Base-by-base conservation (phyloP, 1,140 invertebrate species). In the Apis laboriosa region DNA sequence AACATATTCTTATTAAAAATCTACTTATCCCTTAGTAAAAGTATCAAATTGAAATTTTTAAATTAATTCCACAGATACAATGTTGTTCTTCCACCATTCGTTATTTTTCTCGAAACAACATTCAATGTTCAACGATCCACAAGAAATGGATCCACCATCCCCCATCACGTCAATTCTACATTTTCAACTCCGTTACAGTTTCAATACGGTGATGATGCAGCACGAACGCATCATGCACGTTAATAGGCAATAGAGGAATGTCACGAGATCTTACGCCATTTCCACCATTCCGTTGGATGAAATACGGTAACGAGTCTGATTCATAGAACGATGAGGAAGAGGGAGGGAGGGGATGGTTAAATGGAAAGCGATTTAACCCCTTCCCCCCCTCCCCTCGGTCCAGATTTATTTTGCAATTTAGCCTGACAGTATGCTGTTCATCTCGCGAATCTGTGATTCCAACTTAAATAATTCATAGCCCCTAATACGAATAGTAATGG, bases 371-470 rank as follows among this genome's bases (percentile, higher is more conserved):
- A 80, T 80, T 80, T 61, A 63, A 64, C 58, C 77, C 24, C 34
- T 2, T 2, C 2, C 28, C 28, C 28, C 1, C 28, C 34, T 3
- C 34, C 34, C 58, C 77, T 71, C 67, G 64, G 67, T 63, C 49
- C 68, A 73, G 77, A 80, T 80, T 80, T 80, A 80, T 80, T 80
- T 80, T 80, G 77, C 77, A 80, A 80, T 80, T 73, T 73, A 80
- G 49, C 77, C 58, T 63, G 77, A 80, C 68, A 73, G 68, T 80
- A 73, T 80, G 77, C 77, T 80, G 77, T 73, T 80, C 77, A 72
- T 68, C 77, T 73, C 68, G 68, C 68, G 77, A 80, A 80, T 80
- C 77, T 60, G 58, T 73, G 68, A 80, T 80, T 73, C 49, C 58
- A 73, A 80, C 68, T 80, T 80, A 80, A 80, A 80, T 80, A 80